Percentiles rank a stretch among this genome's conserved stretches.
These are phyloP conservation scores for Sturnus vulgaris DNA, from an alignment of 2,113 vertebrate genomes.

Conservation along the genomic window DNA sequence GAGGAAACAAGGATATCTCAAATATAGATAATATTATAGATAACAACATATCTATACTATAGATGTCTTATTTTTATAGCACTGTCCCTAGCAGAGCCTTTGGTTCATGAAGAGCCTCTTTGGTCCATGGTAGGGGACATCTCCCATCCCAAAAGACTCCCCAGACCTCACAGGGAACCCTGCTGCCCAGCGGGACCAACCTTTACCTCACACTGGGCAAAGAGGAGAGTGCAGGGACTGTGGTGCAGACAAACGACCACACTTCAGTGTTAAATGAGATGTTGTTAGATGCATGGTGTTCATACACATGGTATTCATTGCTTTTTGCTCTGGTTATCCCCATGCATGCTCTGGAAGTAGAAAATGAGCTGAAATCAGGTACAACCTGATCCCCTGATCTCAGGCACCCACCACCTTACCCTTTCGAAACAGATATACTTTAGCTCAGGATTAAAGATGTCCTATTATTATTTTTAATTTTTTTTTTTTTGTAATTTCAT, in stretches of 20 bases:
- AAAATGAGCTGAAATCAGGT: background rate
- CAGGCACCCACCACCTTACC: too few relatives aligned
- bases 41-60: background rate
- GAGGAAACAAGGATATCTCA: background rate
- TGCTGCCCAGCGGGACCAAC: background rate
- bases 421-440: background rate
- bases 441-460: background rate
- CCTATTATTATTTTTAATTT: background rate
- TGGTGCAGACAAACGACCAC: rapidly evolving
- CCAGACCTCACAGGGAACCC: background rate
- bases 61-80: background rate
- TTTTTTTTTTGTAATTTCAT: background rate
- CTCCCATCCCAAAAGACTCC: background rate
- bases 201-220: background rate
- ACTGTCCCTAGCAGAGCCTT: background rate
- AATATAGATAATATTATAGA: background rate
- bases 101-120: background rate
- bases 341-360: background rate
- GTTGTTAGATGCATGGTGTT: rapidly evolving
- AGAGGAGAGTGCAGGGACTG: background rate
- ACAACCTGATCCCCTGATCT: rapidly evolving
- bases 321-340: background rate
- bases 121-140: background rate
- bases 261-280: rapidly evolving
- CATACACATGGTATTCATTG: rapidly evolving